Evolutionary conservation across 2,797 vertebrate genomes (phyloP).

Genomic region (Martes flavigula): DNA sequence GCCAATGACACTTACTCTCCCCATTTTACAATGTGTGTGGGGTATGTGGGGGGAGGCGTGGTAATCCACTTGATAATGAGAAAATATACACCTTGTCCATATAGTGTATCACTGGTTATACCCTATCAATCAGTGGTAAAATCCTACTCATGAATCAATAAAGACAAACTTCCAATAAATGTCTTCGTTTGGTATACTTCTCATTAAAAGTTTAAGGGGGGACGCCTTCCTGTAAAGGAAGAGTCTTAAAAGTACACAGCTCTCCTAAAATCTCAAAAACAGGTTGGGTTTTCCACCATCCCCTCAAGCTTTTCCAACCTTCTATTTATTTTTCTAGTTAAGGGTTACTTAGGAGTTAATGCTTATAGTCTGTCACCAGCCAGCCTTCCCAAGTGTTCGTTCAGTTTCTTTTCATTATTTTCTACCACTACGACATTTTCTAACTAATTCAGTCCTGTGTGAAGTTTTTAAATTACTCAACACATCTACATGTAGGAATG

Average conservation of each 20-base stretch:
- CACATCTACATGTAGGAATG: not conserved
- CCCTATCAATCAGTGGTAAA: not conserved
- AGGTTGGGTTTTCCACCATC: not conserved
- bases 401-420: not conserved
- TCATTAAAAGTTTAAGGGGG: not conserved
- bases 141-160: not conserved
- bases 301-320: not conserved
- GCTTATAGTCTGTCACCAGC: not conserved
- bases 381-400: not conserved
- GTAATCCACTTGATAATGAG: not conserved
- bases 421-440: not conserved
- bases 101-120: not conserved
- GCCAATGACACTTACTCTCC: not conserved
- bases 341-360: not conserved
- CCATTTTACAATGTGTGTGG: not conserved
- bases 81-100: not conserved
- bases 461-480: not conserved
- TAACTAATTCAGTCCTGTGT: not conserved
- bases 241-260: not conserved
- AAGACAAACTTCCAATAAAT: not conserved
- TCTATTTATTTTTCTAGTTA: not conserved
- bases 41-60: fast-evolving
- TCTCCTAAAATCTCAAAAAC: not conserved
- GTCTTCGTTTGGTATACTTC: not conserved
- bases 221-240: not conserved